Percentiles rank a stretch among this genome's conserved stretches.
Evolutionary conservation across 2,797 vertebrate genomes (phyloP).

Genomic region (Scarus forsteni): DNA sequence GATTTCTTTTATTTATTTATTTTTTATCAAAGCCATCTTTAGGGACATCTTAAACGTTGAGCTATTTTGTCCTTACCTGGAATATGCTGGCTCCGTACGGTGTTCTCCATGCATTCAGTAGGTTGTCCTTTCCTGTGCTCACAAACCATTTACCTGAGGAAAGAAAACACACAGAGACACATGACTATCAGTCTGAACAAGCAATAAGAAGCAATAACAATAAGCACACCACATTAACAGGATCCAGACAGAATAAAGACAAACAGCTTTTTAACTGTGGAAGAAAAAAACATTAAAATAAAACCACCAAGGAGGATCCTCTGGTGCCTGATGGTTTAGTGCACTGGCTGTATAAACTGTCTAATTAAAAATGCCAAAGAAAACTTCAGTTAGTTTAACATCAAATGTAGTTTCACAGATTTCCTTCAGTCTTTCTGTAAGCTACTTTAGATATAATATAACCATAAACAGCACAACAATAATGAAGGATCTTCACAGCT

Average conservation of each 20-base stretch:
- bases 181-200: constrained; percentile 3
- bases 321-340: background rate
- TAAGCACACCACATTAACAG: background rate
- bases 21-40: no score
- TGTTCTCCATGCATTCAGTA: constrained; percentile 89
- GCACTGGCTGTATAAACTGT: no score
- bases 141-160: constrained; percentile 89
- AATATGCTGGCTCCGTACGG: constrained; percentile 91
- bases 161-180: constrained; percentile 42
- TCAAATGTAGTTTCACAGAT: background rate
- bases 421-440: background rate
- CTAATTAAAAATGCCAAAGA: no score
- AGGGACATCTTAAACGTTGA: no score
- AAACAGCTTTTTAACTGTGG: background rate
- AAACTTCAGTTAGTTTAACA: background rate
- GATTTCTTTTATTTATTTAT: no score
- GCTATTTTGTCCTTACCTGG: constrained; percentile 78
- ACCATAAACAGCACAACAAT: no score
- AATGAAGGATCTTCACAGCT: no score
- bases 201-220: background rate
- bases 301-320: background rate
- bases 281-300: background rate
- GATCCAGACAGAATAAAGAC: background rate
- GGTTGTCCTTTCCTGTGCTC: constrained; percentile 89
- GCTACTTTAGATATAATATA: no score